These are phyloP conservation scores for Solen grandis DNA, from an alignment of 1,140 invertebrate genomes.

Conservation along the genomic window DNA sequence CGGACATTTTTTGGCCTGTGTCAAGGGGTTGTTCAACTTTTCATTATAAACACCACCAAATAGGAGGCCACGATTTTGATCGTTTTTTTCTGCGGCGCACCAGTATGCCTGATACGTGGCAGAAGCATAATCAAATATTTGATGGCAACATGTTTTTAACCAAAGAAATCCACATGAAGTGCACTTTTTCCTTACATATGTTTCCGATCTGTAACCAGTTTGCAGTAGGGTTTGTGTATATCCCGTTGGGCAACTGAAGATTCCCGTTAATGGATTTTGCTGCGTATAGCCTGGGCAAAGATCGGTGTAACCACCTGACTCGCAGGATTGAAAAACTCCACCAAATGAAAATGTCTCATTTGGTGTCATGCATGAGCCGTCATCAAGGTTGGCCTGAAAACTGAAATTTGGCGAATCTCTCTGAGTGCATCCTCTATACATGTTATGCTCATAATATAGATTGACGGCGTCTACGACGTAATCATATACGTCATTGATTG, in stretches of 20 bases:
- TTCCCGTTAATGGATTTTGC: conserved; percentile 64
- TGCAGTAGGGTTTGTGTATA: conserved; percentile 57
- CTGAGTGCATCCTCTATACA: conserved; percentile 62
- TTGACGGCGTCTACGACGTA: conserved; percentile 55
- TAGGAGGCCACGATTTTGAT: conserved; percentile 52
- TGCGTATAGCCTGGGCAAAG: conserved; percentile 44
- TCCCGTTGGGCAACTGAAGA: conserved; percentile 55
- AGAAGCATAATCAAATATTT: not conserved
- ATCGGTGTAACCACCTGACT: conserved; percentile 30
- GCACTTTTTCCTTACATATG: conserved; percentile 27
- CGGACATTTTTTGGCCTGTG: conserved; percentile 59
- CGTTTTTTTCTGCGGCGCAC: conserved; percentile 21
- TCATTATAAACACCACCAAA: conserved; percentile 67
- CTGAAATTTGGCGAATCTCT: conserved; percentile 64
- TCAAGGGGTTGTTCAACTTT: conserved; percentile 57
- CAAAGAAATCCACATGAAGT: conserved; percentile 34
- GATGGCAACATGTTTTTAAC: conserved; percentile 26
- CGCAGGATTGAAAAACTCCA: conserved; percentile 67
- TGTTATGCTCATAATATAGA: conserved; percentile 65
- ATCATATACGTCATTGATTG: conserved; percentile 33
- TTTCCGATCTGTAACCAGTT: conserved; percentile 33
- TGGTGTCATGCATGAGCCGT: conserved; percentile 57
- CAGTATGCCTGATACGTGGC: conserved; percentile 37
- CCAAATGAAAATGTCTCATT: conserved; percentile 65
- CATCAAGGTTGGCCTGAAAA: conserved; percentile 63